Base-by-base conservation (phyloP, 2,888 invertebrate species). In the Caenorhabditis sulstoni region DNA sequence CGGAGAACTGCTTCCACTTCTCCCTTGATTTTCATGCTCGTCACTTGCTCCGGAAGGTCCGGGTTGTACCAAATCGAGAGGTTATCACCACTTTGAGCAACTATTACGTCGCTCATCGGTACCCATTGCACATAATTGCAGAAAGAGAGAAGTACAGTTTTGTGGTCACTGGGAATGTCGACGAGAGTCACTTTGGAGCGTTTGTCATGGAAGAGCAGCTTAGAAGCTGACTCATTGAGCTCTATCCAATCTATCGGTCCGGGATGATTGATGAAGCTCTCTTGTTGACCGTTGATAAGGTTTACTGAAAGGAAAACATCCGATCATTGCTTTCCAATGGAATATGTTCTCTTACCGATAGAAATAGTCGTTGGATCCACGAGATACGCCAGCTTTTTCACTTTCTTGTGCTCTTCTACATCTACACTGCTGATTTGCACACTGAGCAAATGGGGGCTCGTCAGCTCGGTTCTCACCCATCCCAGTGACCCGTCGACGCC, bases 221-320 rank as follows among this genome's bases (percentile, higher is more conserved):
- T 94, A 81, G 94, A 94, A 0, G 95, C 96, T 0, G 96, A 95
- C 91, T 99, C 98, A 91, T 96, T 98, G 67, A 99, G 85, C 90
- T 98, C 98, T 44, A 99, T 92, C 98, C 98, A 99, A 91, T 98
- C 97, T 37, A 98, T 94, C 88, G 96, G 95, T 0, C 95, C 94
- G 89, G 96, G 96, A 90, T 99, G 97, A 89, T 93, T 94, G 84
- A 97, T 93, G 90, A 95, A 0, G 94, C 94, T 50, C 95, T 91
- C 85, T 93, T 87, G 93, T 52, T 93, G 88, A 12, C 92, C 92
- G 82, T 90, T 92, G 11, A 92, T 87, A 53, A 93, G 89, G 87
- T 93, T 93, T 83, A 93, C 93, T 93, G 90, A 45, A 90, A 89
- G 64, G 16, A 76, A 45, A n/a, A 18, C 4, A 4, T 59, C 39